These are phyloP conservation scores for Microtus montanus DNA, from an alignment of 2,113 vertebrate genomes.

Conservation along the genomic window DNA sequence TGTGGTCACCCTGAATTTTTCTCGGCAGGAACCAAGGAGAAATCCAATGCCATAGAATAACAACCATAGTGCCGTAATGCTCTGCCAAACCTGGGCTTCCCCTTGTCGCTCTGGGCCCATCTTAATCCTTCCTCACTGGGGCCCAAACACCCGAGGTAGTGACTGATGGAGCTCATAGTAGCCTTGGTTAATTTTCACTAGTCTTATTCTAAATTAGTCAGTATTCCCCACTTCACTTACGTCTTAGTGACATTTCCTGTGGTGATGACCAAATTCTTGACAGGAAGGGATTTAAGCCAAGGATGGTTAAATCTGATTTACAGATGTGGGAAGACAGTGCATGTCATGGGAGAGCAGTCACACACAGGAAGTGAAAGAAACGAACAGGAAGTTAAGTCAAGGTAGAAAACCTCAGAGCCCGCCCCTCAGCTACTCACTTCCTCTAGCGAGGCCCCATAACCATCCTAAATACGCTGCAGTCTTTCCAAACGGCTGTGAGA, in stretches of 20 bases:
- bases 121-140: not conserved
- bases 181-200: not conserved
- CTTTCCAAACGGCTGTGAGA: not conserved
- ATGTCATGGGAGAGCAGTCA: not conserved
- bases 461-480: not conserved
- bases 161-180: not conserved
- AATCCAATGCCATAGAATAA: not conserved
- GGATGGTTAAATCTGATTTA: too few species aligned
- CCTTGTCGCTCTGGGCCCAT: too few species aligned
- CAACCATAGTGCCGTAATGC: rapidly evolving
- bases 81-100: rapidly evolving
- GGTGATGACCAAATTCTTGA: too few species aligned
- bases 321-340: not conserved
- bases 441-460: not conserved
- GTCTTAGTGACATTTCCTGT: not conserved
- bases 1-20: not conserved
- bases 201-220: not conserved
- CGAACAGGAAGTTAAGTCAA: not conserved
- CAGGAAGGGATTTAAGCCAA: not conserved
- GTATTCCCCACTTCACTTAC: too few species aligned
- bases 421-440: not conserved
- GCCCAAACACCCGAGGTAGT: too few species aligned
- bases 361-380: not conserved
- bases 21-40: not conserved
- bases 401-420: not conserved